phyloP scores from a whole-genome alignment of 2,888 invertebrate species.

The Spialia ferax region DNA sequence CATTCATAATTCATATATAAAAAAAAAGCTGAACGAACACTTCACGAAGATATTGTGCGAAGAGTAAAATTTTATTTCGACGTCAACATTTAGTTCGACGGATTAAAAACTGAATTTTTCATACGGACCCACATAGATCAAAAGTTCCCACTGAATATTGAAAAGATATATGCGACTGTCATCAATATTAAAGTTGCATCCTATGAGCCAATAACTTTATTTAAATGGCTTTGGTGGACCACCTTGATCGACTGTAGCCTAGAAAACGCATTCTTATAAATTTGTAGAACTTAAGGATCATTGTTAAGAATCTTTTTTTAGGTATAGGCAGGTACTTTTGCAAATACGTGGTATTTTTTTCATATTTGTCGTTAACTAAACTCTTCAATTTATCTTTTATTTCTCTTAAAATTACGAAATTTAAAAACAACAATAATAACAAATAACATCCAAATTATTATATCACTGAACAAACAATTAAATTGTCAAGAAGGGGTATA shows the following conservation, averaged over 20 bases:
- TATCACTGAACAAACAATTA: no score
- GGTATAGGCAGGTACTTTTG: no score
- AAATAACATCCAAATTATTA: no score
- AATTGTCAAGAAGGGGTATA: no score
- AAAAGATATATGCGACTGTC: constrained; percentile 37
- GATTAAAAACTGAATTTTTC: constrained; percentile 41
- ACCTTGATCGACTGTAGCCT: not conserved
- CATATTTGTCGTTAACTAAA: no score
- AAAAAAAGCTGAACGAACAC: not conserved
- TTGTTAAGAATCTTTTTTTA: no score
- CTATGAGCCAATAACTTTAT: constrained; percentile 34
- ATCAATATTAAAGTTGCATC: constrained; percentile 38
- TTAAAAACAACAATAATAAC: no score
- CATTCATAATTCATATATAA: constrained; percentile 10
- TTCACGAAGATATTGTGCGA: constrained; percentile 21
- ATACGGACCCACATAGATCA: constrained; percentile 35
- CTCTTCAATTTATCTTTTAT: no score
- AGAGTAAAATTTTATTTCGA: constrained; percentile 33
- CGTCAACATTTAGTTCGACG: constrained; percentile 26
- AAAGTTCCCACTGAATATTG: constrained; percentile 39
- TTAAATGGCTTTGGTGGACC: constrained; percentile 17
- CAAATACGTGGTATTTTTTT: no score
- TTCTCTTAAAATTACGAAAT: no score
- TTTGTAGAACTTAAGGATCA: no score
- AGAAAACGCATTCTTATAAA: not conserved